A percentile compares a stretch with the other conserved stretches of the same genome.
These are phyloP conservation scores for Ischnus inquisitorius DNA, from an alignment of 2,888 invertebrate species.

Conservation along the genomic window DNA sequence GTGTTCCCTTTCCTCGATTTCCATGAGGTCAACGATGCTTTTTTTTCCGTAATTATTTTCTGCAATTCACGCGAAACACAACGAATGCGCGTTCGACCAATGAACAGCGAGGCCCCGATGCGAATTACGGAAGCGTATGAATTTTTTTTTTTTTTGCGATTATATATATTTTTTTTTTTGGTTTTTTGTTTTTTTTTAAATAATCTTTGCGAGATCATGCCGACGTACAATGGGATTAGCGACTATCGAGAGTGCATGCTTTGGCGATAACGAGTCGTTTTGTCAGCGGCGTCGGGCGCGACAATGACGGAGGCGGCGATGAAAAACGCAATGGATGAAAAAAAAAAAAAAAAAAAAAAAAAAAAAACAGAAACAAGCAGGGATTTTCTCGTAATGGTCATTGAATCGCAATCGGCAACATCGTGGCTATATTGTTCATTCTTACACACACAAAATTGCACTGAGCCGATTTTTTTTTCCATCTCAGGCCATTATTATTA, in stretches of 20 bases:
- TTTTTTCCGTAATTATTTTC: too few relatives aligned
- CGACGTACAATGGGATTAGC: constrained; percentile 5
- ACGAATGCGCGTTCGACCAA: constrained; percentile 18
- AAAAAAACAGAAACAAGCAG: too few relatives aligned
- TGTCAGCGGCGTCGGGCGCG: constrained; percentile 10
- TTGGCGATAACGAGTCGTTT: not conserved
- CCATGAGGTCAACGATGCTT: constrained; percentile 45
- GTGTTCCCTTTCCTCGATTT: constrained; percentile 8
- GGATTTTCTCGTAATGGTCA: constrained; percentile 26
- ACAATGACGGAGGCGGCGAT: constrained; percentile 26
- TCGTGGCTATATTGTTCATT: constrained; percentile 69
- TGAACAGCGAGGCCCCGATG: constrained; percentile 49
- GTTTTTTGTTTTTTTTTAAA: not conserved
- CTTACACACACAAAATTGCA: constrained; percentile 68
- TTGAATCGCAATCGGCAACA: constrained; percentile 49
- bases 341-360: constrained; percentile 24
- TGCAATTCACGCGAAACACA: too few relatives aligned
- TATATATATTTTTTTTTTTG: not conserved
- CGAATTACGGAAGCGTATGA: constrained; percentile 9
- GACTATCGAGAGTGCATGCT: constrained; percentile 29
- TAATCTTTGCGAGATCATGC: not conserved
- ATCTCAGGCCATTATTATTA: not conserved
- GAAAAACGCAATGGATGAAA: constrained; percentile 46
- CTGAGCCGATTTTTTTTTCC: constrained; percentile 38
- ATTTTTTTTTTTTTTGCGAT: not conserved